phyloP scores from a whole-genome alignment of 2,888 invertebrate species.

The Acleris sparsana region DNA sequence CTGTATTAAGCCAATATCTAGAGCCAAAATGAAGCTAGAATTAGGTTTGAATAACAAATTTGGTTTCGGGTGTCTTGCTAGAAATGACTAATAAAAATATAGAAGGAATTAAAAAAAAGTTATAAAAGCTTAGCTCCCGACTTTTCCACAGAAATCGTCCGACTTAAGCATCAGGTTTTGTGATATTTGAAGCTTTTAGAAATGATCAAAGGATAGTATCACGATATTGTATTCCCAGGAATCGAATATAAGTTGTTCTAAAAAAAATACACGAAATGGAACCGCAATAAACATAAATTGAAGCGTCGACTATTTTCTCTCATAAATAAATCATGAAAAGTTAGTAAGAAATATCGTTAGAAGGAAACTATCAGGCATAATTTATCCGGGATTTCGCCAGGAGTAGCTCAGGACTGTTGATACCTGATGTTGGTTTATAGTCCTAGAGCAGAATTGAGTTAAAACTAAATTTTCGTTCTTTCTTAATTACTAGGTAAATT shows the following conservation, averaged over 20 bases:
- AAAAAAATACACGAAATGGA: background rate
- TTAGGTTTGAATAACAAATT: slow-evolving; percentile 15
- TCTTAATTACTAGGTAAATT: too few species aligned
- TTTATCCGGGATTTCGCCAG: slow-evolving; percentile 22
- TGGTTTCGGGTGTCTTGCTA: too few species aligned
- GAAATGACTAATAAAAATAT: too few species aligned
- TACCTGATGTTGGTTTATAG: slow-evolving; percentile 29
- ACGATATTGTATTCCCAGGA: too few species aligned
- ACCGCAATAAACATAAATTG: slow-evolving; percentile 1
- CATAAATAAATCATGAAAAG: slow-evolving; percentile 5
- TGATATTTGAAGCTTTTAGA: too few species aligned
- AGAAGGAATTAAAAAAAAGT: too few species aligned
- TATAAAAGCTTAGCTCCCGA: too few species aligned
- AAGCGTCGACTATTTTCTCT: slow-evolving; percentile 9
- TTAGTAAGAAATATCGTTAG: slow-evolving; percentile 27
- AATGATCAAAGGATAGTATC: too few species aligned
- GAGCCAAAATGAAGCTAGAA: slow-evolving; percentile 11
- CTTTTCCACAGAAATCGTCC: too few species aligned
- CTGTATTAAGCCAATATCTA: slow-evolving; percentile 30
- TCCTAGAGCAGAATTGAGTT: background rate
- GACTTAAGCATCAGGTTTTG: too few species aligned
- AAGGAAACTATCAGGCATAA: slow-evolving; percentile 28
- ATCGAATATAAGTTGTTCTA: too few species aligned
- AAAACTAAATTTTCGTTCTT: too few species aligned
- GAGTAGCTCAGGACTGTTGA: slow-evolving; percentile 31